Evolutionary conservation across 64 coral and sea anemone species (phyloP).

Genomic region (Hydrozoanthus tunicans): DNA sequence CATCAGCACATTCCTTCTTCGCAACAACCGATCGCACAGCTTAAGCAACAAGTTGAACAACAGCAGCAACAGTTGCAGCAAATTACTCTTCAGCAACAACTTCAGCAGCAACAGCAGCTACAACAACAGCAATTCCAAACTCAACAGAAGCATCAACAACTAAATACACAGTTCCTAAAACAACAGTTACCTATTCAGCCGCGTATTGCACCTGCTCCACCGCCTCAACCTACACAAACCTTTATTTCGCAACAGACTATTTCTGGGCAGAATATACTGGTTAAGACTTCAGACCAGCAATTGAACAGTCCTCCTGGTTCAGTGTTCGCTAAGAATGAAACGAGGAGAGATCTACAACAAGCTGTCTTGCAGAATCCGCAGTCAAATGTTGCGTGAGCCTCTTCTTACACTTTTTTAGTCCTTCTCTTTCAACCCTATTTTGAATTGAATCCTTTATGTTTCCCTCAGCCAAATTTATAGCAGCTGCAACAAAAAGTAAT

Average conservation of each 20-base stretch:
- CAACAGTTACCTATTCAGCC: conserved; percentile 90
- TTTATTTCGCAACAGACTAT: conserved; percentile 74
- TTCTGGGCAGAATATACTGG: conserved; percentile 74
- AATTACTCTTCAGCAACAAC: conserved; percentile 84
- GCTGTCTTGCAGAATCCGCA: conserved; percentile 83
- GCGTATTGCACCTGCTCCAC: conserved; percentile 72
- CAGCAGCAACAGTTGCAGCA: conserved; percentile 87
- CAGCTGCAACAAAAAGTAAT: too few species aligned
- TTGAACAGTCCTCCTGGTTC: conserved; percentile 84
- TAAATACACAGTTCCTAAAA: conserved; percentile 81
- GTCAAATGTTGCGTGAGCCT: conserved; percentile 88
- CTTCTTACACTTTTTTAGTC: neutral
- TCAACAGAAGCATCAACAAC: conserved; percentile 77
- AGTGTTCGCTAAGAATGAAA: conserved; percentile 85
- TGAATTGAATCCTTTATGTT: too few species aligned
- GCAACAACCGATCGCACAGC: conserved; percentile 85
- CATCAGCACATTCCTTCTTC: conserved; percentile 72
- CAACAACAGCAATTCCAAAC: conserved; percentile 81
- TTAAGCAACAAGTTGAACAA: conserved; percentile 90
- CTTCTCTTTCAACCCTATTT: too few species aligned
- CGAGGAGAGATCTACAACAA: conserved; percentile 76
- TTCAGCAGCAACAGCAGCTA: conserved; percentile 83
- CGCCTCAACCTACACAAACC: conserved; percentile 68
- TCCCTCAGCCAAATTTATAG: too few species aligned
- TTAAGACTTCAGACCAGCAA: conserved; percentile 80